A percentile compares a stretch with the other conserved stretches of the same genome.
Conservation (phyloP, 2,888 invertebrate genomes). For the Sarcophaga caerulescens region DNA sequence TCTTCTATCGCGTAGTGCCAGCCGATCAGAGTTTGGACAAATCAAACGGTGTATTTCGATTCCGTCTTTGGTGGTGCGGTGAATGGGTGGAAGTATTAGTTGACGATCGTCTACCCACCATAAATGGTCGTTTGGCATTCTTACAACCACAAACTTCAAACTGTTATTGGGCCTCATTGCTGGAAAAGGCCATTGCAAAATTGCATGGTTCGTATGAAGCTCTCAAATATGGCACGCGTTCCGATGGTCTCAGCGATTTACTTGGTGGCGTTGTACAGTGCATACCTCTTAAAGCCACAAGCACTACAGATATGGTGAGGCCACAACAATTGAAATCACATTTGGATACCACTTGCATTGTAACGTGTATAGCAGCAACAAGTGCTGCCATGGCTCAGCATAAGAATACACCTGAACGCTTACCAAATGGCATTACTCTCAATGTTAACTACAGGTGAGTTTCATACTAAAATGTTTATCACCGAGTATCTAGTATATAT, state of each 20-base stretch:
- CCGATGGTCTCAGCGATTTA: slow-evolving; percentile 93
- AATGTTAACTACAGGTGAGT: slow-evolving; percentile 87
- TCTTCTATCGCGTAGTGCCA: slow-evolving; percentile 95
- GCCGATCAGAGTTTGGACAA: slow-evolving; percentile 92
- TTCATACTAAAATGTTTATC: neutral
- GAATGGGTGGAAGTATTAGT: slow-evolving; percentile 95
- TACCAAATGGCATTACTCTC: slow-evolving; percentile 86
- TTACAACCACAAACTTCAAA: slow-evolving; percentile 90
- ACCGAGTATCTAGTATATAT: too few relatives aligned
- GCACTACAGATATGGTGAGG: slow-evolving; percentile 84
- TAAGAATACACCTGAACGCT: slow-evolving; percentile 84
- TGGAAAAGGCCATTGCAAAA: slow-evolving; percentile 97
- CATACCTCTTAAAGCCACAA: slow-evolving; percentile 85
- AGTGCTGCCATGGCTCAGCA: slow-evolving; percentile 81
- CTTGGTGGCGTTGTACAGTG: slow-evolving; percentile 95
- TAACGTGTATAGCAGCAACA: slow-evolving; percentile 86
- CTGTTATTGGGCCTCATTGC: slow-evolving; percentile 93
- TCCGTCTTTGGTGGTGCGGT: slow-evolving; percentile 96
- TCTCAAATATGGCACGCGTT: slow-evolving; percentile 93
- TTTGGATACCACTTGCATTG: slow-evolving; percentile 91
- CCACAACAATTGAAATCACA: slow-evolving; percentile 85
- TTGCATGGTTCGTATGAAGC: slow-evolving; percentile 97
- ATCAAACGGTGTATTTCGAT: slow-evolving; percentile 91
- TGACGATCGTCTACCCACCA: slow-evolving; percentile 94
- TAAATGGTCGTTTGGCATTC: slow-evolving; percentile 92